Base-by-base conservation (phyloP, 2,888 invertebrate genomes). In the Pheosia gnoma region DNA sequence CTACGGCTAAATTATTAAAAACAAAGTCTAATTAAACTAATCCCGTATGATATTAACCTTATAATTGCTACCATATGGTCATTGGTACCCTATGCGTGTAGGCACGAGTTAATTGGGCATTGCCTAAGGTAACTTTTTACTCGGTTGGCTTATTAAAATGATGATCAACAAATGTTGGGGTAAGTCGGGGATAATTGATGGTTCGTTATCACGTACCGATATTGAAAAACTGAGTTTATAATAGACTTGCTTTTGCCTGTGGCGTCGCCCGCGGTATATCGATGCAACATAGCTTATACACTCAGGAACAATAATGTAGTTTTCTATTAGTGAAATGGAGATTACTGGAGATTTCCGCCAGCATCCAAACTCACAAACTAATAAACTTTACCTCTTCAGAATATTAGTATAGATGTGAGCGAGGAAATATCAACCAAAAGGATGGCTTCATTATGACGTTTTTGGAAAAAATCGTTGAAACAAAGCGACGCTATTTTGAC, bases 111-210 rank as follows among this genome's bases (percentile, higher is more conserved):
- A 57, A 57, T 57, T 57, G 36, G n/a, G 13, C 13, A 11, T 11
- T 6, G 25, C 13, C 36, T 10, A 25, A 37, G 43, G 13, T 45
- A 43, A 45, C 45, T 57, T 45, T 45, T 57, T 57, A 45, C 8
- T 9, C 39, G 36, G 10, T 36, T 7, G 43, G 36, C 57, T 57
- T 57, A 57, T 57, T 57, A 45, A 25, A 38, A 45, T 5, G 9
- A 57, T 57, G 57, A 43, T 43, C 45, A 56, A 25, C 57, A 11
- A 45, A 45, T 45, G 57, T 45, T 43, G 11, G 57, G 57, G 43
- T 45, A 10, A 45, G 45, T 25, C 36, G 43, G 56, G 37, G 45
- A 36, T 41, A 41, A 56, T 45, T 55, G 39, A 55, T 55, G 39
- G 55, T 6, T 10, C 11, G 7, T 39, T 7, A 55, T 13, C 55